phyloP scores from a whole-genome alignment of 2,888 invertebrate genomes.

The Patella ulyssiponensis region DNA sequence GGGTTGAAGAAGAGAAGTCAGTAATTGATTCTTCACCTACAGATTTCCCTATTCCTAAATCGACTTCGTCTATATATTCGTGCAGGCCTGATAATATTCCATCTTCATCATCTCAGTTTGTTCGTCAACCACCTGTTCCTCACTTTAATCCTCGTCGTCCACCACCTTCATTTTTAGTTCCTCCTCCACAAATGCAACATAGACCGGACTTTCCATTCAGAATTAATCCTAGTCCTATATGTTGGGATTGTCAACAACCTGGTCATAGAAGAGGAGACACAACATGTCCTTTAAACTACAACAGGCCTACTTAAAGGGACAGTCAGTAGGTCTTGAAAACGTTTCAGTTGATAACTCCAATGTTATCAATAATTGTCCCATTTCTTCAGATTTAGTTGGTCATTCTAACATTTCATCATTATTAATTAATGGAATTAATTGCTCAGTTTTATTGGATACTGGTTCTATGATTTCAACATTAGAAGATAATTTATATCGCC shows the following conservation, averaged over 20 bases:
- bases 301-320: conserved; percentile 6
- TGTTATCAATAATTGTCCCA: neutral
- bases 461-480: neutral
- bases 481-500: neutral
- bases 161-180: too few relatives aligned
- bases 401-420: neutral
- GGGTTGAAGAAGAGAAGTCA: too few relatives aligned
- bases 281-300: neutral
- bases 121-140: too few relatives aligned
- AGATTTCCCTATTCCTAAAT: too few relatives aligned
- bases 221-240: neutral
- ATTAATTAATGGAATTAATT: neutral
- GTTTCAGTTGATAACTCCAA: neutral
- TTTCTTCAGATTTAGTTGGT: neutral
- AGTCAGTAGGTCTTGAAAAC: neutral
- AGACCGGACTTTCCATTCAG: neutral
- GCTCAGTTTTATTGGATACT: neutral
- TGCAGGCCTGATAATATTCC: too few relatives aligned
- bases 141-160: too few relatives aligned
- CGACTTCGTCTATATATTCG: neutral
- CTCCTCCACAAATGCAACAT: too few relatives aligned
- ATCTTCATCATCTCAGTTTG: too few relatives aligned
- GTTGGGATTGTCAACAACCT: neutral
- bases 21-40: too few relatives aligned
- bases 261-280: neutral